Conservation (phyloP, 2,113 vertebrate genomes). For the Glaucomys volans region DNA sequence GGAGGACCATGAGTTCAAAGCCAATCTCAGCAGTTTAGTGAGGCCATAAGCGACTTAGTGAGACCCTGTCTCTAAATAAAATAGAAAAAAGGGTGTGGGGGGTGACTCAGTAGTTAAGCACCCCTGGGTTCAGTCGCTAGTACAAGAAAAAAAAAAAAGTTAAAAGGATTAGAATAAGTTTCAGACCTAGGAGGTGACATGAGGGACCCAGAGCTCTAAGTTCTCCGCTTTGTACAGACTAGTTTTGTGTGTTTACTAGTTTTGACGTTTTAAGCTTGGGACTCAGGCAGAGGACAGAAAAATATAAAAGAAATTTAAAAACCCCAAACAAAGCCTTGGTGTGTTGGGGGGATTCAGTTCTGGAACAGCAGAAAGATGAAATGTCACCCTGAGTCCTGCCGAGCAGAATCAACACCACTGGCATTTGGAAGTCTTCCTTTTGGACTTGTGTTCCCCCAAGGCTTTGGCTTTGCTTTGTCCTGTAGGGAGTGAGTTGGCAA, state of each 20-base stretch:
- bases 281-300: not conserved
- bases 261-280: not conserved
- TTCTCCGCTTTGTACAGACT: not conserved
- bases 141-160: too few relatives aligned
- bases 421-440: not conserved
- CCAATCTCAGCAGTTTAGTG: too few relatives aligned
- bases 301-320: not conserved
- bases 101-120: too few relatives aligned
- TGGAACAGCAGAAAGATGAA: not conserved
- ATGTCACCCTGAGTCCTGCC: not conserved
- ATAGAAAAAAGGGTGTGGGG: not conserved
- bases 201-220: not conserved
- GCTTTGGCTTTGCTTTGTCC: not conserved
- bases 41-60: not conserved
- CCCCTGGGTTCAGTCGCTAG: too few relatives aligned
- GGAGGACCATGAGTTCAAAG: too few relatives aligned
- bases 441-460: not conserved
- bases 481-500: not conserved
- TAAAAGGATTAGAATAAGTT: not conserved
- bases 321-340: not conserved
- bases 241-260: not conserved
- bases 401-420: not conserved
- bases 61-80: not conserved
- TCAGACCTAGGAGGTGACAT: too few relatives aligned
- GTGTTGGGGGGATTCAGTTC: not conserved